These are phyloP conservation scores for Listronotus oregonensis DNA, from an alignment of 1,140 invertebrate genomes.

Conservation along the genomic window DNA sequence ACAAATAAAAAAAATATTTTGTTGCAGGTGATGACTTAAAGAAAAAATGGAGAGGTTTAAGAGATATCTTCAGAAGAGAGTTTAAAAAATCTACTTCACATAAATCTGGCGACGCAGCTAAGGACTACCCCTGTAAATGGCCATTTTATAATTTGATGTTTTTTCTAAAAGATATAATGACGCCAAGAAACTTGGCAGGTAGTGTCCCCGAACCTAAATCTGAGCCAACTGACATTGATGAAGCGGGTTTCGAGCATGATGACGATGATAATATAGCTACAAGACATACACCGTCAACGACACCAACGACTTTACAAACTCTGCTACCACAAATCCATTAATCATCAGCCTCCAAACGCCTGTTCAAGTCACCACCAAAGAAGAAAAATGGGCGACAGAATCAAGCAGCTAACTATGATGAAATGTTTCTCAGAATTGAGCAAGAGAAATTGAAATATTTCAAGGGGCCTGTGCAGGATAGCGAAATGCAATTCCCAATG, in stretches of 20 bases:
- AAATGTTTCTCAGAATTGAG: not conserved
- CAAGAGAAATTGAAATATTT: slow-evolving; percentile 8
- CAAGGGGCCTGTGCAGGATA: not conserved
- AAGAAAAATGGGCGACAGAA: not conserved
- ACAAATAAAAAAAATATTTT: too few relatives aligned
- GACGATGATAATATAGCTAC: not conserved
- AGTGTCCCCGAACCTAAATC: too few relatives aligned
- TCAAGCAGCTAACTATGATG: not conserved
- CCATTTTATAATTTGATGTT: not conserved
- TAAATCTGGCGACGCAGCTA: not conserved
- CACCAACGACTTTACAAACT: too few relatives aligned
- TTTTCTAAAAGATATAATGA: slow-evolving; percentile 1
- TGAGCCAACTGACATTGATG: not conserved
- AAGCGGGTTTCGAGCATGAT: not conserved
- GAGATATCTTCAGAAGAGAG: slow-evolving; percentile 9
- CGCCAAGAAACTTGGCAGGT: not conserved
- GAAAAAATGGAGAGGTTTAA: slow-evolving; percentile 3
- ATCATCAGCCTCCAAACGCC: not conserved
- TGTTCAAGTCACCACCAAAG: slow-evolving; percentile 11
- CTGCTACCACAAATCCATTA: not conserved
- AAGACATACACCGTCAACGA: not conserved
- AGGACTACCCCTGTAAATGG: slow-evolving; percentile 3
- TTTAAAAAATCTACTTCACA: slow-evolving; percentile 5
- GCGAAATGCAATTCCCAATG: slow-evolving; percentile 5
- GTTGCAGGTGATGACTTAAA: too few relatives aligned